These are phyloP conservation scores for Hydrocynus forskahlii DNA, from an alignment of 2,797 vertebrate genomes.

Conservation along the genomic window DNA sequence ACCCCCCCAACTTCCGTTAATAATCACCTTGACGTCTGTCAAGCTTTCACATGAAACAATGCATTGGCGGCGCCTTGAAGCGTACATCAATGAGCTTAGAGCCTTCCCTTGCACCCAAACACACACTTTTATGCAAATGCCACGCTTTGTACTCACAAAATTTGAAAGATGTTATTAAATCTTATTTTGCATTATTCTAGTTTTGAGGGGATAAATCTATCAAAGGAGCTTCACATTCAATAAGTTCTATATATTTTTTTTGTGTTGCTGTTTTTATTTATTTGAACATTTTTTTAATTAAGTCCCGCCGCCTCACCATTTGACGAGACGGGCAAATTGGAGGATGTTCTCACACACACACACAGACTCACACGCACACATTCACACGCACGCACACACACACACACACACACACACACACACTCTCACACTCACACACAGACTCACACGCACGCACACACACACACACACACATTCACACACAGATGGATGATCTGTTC, in stretches of 20 bases:
- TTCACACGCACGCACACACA: background rate
- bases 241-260: slow-evolving; percentile 70
- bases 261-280: slow-evolving; percentile 75
- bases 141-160: slow-evolving; percentile 77
- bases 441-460: slow-evolving; percentile 60
- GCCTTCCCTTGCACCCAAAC: slow-evolving; percentile 72
- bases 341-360: no score
- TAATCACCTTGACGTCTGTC: slow-evolving; percentile 84
- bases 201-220: slow-evolving; percentile 81
- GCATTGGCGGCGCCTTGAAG: slow-evolving; percentile 74
- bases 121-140: slow-evolving; percentile 83
- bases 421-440: no score
- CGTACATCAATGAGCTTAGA: slow-evolving; percentile 81
- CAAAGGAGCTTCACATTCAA: slow-evolving; percentile 81
- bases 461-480: slow-evolving; percentile 64
- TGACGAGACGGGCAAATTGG: slow-evolving; percentile 38
- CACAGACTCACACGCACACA: no score
- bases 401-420: no score
- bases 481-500: slow-evolving; percentile 19
- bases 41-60: slow-evolving; percentile 81
- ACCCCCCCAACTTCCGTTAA: slow-evolving; percentile 49
- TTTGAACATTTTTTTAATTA: slow-evolving; percentile 80
- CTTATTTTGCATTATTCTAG: slow-evolving; percentile 82
- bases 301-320: slow-evolving; percentile 60
- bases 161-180: slow-evolving; percentile 84